Conservation (phyloP, 2,797 vertebrate species). For the Neoniphon sammara region DNA sequence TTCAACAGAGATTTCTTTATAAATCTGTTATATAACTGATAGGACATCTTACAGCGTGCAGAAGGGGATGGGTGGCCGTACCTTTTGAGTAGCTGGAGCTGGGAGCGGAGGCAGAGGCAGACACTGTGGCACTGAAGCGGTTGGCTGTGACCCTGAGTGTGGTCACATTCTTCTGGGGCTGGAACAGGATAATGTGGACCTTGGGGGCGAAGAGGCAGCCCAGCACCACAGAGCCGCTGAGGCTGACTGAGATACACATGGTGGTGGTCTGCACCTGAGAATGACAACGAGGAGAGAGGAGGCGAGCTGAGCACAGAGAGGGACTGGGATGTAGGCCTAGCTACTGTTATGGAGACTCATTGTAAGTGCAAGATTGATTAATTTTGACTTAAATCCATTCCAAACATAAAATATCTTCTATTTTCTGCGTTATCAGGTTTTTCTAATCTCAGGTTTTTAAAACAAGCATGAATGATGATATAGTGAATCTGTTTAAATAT, state of each 20-base stretch:
- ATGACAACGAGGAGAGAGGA: neutral
- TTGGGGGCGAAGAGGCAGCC: conserved; percentile 98
- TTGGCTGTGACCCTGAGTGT: conserved; percentile 89
- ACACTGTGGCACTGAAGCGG: conserved; percentile 86
- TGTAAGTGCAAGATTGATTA: neutral
- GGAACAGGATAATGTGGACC: conserved; percentile 97
- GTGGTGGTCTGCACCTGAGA: conserved; percentile 98
- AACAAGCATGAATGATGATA: too few species aligned
- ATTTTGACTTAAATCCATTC: conserved; percentile 60
- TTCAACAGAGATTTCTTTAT: too few species aligned
- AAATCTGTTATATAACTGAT: too few species aligned
- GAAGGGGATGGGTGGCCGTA: neutral
- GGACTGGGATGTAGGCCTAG: conserved; percentile 59
- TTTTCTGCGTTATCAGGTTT: too few species aligned
- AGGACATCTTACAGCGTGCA: too few species aligned
- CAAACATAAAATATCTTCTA: neutral
- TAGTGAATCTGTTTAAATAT: neutral
- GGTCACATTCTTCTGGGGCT: conserved; percentile 97
- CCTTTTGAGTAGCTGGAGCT: conserved; percentile 71
- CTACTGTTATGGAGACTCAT: conserved; percentile 88
- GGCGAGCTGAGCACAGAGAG: conserved; percentile 56
- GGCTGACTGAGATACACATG: conserved; percentile 98
- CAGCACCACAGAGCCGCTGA: conserved; percentile 96
- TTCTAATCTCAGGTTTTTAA: too few species aligned
- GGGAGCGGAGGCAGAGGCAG: conserved; percentile 60